Evolutionary conservation across 1,140 invertebrate species (phyloP).

Genomic region (Trinorchestia longiramus): DNA sequence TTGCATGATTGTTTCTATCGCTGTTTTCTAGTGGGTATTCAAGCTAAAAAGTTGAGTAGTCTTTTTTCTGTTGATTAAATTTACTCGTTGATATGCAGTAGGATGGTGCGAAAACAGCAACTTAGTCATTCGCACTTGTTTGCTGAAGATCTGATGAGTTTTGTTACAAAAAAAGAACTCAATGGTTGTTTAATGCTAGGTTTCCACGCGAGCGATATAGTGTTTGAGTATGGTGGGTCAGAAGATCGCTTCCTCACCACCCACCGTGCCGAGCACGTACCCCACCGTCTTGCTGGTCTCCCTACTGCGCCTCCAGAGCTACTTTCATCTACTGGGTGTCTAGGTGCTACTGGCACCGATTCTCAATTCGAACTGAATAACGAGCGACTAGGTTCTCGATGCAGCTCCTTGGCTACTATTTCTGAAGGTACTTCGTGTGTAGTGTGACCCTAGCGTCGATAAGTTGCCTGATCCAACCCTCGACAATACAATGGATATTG

Average conservation of each 20-base stretch:
- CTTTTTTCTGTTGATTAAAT: background rate
- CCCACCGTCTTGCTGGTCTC: background rate
- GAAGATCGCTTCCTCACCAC: conserved; percentile 30
- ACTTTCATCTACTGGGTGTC: background rate
- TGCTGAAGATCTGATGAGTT: background rate
- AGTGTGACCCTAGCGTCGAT: background rate
- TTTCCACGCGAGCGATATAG: conserved; percentile 25
- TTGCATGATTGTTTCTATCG: too few relatives aligned
- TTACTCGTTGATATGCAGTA: background rate
- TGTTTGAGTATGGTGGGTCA: conserved; percentile 33
- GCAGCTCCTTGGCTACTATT: conserved; percentile 31
- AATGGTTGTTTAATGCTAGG: background rate
- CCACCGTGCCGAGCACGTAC: background rate
- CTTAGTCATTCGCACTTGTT: background rate
- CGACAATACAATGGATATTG: background rate
- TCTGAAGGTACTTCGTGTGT: conserved; percentile 23
- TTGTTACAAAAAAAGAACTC: background rate
- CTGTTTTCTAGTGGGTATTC: background rate
- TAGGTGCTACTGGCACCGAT: background rate
- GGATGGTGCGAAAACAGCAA: background rate
- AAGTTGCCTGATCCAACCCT: background rate
- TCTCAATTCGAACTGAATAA: background rate
- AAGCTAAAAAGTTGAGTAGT: background rate
- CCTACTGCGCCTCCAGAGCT: background rate
- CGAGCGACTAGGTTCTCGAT: conserved; percentile 33